phyloP scores from a whole-genome alignment of 2,797 vertebrate species.

The Ptychobarbus kaznakovi region DNA sequence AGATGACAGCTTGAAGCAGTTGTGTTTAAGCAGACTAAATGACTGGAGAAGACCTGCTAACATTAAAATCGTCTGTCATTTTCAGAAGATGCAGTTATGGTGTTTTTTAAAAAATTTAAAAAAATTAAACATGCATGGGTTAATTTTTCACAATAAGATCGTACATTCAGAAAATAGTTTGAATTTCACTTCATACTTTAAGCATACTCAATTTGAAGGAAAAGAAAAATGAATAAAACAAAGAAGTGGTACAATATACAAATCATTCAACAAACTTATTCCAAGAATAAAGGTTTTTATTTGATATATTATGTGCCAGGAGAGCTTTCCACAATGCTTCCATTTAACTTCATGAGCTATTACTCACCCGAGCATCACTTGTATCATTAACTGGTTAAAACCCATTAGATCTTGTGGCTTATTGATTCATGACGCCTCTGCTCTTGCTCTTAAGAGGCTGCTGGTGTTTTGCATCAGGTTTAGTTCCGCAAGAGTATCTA shows the following conservation, averaged over 20 bases:
- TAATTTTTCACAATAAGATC: neutral
- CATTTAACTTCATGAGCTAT: conserved; percentile 31
- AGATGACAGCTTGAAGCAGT: neutral
- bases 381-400: conserved; percentile 16
- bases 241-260: neutral
- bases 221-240: neutral
- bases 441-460: conserved; percentile 22
- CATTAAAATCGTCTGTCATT: neutral
- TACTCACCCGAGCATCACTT: conserved; percentile 29
- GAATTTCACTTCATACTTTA: neutral
- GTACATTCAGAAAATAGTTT: neutral
- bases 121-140: neutral
- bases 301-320: neutral
- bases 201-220: neutral
- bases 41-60: neutral
- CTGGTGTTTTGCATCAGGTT: neutral
- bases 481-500: neutral
- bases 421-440: conserved; percentile 1
- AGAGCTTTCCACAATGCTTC: conserved; percentile 27
- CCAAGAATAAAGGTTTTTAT: neutral
- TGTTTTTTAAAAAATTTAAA: neutral
- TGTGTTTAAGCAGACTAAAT: neutral
- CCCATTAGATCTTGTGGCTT: conserved; percentile 5
- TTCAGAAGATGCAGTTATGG: neutral
- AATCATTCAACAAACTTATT: neutral